Evolutionary conservation across 2,113 vertebrate species (phyloP), one percentile per base, ranked within the genome.

Genomic region (Hydropotes inermis): DNA sequence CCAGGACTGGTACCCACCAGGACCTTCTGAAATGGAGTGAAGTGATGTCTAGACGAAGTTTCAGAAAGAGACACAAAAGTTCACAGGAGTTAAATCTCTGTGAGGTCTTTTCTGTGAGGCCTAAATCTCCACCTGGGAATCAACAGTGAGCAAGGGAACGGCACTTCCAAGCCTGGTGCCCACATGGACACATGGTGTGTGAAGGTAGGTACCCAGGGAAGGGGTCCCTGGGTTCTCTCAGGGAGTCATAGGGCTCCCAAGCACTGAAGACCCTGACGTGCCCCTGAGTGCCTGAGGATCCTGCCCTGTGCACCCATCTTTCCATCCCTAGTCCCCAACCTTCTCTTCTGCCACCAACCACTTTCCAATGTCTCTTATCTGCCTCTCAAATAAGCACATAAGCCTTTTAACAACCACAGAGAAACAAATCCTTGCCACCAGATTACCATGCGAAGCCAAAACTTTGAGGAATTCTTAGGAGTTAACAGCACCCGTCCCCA

Each of bases 181-280:
- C n/a, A 23, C 2, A 0, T 3, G 19, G 36, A 52, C 27, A n/a
- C 4, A 1, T 13, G 47, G n/a, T 6, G 0, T 45, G 57, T 50
- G 30, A 43, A 76, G 7, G 10, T 10, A 27, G 28, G 7, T 9
- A 16, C 17, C 55, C 4, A 17, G 15, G 3, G 16, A 11, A n/a
- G 1, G 1, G 50, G 13, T 33, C 2, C 89, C 58, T 27, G 33
- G 30, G n/a, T 27, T 21, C 39, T 64, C 39, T 55, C 50, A 90
- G 90, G 11, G 7, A 21, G 33, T 76, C 84, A 45, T 0, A 3
- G 58, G 19, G 50, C 87, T 94, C 54, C 39, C 74, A 60, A 76
- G 52, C 45, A 33, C 28, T 33, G 28, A 79, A 88, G 57, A 79
- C 1, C 6, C 78, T 10, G 14, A 27, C 33, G 0, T 0, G 36